Base-by-base conservation (phyloP, 2,113 vertebrate species). In the Seriola aureovittata region DNA sequence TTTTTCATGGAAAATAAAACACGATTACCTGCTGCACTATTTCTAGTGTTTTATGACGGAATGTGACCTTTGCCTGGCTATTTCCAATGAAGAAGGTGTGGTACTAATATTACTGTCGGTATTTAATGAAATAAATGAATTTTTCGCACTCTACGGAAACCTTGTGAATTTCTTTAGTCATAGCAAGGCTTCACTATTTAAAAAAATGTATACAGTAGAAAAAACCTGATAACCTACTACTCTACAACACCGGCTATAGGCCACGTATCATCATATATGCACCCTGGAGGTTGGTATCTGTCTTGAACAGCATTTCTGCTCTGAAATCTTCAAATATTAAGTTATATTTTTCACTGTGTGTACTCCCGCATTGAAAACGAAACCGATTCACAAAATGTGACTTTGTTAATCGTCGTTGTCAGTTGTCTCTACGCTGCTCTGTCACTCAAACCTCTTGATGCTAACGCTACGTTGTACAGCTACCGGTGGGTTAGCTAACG, bases 401-500 rank as follows among this genome's bases (percentile, higher is more conserved):
- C 2, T 36, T 79, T 13, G 58, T 46, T 59, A 11, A 25, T 1
- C 11, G 2, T 16, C 2, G 19, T 42, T 29, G 19, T 1, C 8
- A 32, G 13, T 44, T 36, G 9, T n/a, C 36, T 70, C 40, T 46
- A 10, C 25, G 64, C 11, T 16, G 17, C 42, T 68, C 32, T 32
- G 14, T 9, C 42, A 40, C 14, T 63, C 57, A 59, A 50, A 19
- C 57, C 23, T 4, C 34, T 42, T 3, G n/a, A 50, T 48, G 68
- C 83, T 73, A 83, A 85, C 46, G 44, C 55, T 64, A 44, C 40
- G 54, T 48, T 5, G 40, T 3, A 34, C 7, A 16, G 59, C 67
- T 8, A 14, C 25, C 40, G 54, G 8, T 8, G n/a, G 32, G 21
- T 17, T 59, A 85, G 90, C 92, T 93, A 92, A 86, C 82, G 55